Conservation (phyloP, 2,888 invertebrate species). For the Ectemnius continuus region DNA sequence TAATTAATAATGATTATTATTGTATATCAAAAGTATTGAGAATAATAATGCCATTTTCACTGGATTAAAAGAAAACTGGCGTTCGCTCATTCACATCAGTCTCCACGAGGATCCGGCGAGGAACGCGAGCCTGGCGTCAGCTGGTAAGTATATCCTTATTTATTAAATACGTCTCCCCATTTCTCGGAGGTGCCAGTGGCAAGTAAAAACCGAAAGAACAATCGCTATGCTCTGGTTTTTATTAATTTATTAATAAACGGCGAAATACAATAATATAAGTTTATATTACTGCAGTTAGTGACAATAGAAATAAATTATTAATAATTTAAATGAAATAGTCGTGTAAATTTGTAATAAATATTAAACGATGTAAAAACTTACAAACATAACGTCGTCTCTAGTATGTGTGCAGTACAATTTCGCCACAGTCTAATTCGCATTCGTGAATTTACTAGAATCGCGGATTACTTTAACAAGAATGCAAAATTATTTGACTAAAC, state of each 20-base stretch:
- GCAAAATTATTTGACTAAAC: conserved; percentile 15
- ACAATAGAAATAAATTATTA: conserved; percentile 66
- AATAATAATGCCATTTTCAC: conserved; percentile 77
- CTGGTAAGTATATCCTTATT: too few relatives aligned
- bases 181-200: too few relatives aligned
- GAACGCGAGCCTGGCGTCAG: too few relatives aligned
- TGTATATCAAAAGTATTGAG: conserved; percentile 75
- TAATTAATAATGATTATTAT: conserved; percentile 73
- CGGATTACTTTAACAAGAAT: background rate
- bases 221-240: conserved; percentile 23
- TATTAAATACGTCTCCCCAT: too few relatives aligned
- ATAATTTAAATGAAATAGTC: conserved; percentile 53
- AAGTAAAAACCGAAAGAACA: too few relatives aligned
- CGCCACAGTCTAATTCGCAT: too few relatives aligned
- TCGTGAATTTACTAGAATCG: conserved; percentile 18
- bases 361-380: conserved; percentile 66
- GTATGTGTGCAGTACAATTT: background rate
- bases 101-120: too few relatives aligned
- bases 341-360: conserved; percentile 64
- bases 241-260: conserved; percentile 58
- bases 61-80: conserved; percentile 57
- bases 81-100: too few relatives aligned
- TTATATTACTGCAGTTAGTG: conserved; percentile 62
- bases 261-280: conserved; percentile 58
- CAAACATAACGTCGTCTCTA: conserved; percentile 59